These are phyloP conservation scores for Drosophila athabasca DNA, from an alignment of 1,140 invertebrate species.

Conservation along the genomic window DNA sequence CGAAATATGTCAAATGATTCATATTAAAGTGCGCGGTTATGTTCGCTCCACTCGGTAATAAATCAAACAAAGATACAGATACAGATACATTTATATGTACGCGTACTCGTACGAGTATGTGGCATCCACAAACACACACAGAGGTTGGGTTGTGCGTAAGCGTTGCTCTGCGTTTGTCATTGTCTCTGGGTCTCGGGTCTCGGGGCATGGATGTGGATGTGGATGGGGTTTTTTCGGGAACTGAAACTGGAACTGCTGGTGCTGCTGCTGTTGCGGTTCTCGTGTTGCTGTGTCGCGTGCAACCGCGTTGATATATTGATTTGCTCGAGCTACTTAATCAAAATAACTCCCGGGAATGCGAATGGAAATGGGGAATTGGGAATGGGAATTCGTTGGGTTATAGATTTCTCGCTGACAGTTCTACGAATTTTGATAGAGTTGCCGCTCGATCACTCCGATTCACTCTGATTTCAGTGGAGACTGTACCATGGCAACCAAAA, in stretches of 20 bases:
- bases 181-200: no score
- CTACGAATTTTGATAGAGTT: slow-evolving; percentile 66
- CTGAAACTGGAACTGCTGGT: no score
- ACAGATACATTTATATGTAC: slow-evolving; percentile 32
- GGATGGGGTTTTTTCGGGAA: no score
- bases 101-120: slow-evolving; percentile 6
- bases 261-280: no score
- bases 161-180: slow-evolving; percentile 30
- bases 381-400: background rate
- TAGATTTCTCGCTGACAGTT: slow-evolving; percentile 47
- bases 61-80: slow-evolving; percentile 56
- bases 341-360: slow-evolving; percentile 54
- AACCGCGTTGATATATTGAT: slow-evolving; percentile 76
- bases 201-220: no score
- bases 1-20: slow-evolving; percentile 78
- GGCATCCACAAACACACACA: slow-evolving; percentile 18
- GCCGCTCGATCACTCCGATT: slow-evolving; percentile 3
- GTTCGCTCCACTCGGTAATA: slow-evolving; percentile 51
- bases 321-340: slow-evolving; percentile 71
- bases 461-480: no score
- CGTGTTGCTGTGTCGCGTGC: slow-evolving; percentile 51
- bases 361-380: background rate
- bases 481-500: background rate
- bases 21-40: slow-evolving; percentile 73
- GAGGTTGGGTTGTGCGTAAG: slow-evolving; percentile 25